Base-by-base conservation (phyloP, 2,888 invertebrate species). In the Tryphoninae sp. region DNA sequence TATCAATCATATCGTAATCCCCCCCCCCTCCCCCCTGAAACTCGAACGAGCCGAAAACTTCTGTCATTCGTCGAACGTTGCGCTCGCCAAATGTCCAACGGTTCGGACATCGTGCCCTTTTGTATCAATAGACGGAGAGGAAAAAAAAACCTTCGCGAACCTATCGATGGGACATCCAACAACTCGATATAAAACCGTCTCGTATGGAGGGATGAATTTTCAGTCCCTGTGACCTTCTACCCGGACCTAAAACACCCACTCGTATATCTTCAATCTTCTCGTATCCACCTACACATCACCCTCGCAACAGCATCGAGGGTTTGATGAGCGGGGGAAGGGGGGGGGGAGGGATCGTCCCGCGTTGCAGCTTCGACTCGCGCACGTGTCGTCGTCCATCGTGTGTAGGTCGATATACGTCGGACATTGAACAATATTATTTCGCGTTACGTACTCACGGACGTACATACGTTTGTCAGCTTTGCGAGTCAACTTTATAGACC, bases 271-370 rank as follows among this genome's bases (percentile, higher is more conserved):
- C 19, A 7, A 9, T 19, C 16, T 53, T 16, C 49, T 16, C 26
- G 26, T 55, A 58, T 26, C 62, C 33, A 51, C 81, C 78, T 19
- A 74, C 81, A 68, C 26, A 33, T 51, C 73, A 42, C 53, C 22
- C 53, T 23, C 45, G 45, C 55, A 51, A 61, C 33, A 71, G 19
- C 2, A 16, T 51, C n/a, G 51, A 4, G 51, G 2, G 4, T 51
- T 51, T 7, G n/a, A n/a, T 6, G 26, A 19, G 33, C 2, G n/a
- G 33, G 6, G 6, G 33, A n/a, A n/a, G 7, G 13, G 33, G 1
- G 16, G 19, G 42, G 22, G 42, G 40, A 9, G n/a, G 33, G 13
- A 7, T 59, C 22, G 23, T 62, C 62, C 42, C 22, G 33, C 33
- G 33, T 33, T 33, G 33, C 33, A 33, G 33, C 33, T 33, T 33